Evolutionary conservation across 2,888 invertebrate species (phyloP).

Genomic region (Diaprepes abbreviatus): DNA sequence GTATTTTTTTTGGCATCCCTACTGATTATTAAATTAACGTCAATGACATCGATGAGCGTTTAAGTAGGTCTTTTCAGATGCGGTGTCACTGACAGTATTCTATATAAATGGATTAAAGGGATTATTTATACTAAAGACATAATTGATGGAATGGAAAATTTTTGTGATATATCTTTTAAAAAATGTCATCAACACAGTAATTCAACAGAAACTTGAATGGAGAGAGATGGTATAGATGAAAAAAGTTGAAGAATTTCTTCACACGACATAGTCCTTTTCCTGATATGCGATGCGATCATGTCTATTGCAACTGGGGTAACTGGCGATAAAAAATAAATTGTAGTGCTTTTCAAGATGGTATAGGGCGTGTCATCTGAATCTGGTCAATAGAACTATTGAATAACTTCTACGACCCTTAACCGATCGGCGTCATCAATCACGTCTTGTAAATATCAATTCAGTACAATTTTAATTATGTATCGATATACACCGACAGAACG

Average conservation of each 20-base stretch:
- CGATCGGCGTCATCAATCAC: too few species aligned
- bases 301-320: constrained; percentile 47
- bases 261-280: constrained; percentile 46
- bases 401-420: too few species aligned
- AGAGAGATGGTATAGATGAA: constrained; percentile 37
- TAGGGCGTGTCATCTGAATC: too few species aligned
- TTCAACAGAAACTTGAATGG: constrained; percentile 47
- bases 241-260: constrained; percentile 36
- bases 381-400: too few species aligned
- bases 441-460: too few species aligned
- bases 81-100: constrained; percentile 15
- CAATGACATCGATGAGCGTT: too few species aligned
- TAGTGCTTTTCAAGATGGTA: not conserved
- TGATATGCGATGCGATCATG: constrained; percentile 42
- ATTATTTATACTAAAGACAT: constrained; percentile 51
- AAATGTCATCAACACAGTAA: constrained; percentile 46
- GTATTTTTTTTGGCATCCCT: constrained; percentile 4
- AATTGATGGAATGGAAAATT: constrained; percentile 51
- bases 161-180: constrained; percentile 49
- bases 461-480: too few species aligned
- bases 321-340: constrained; percentile 22
- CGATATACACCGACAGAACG: too few species aligned
- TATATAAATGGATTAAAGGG: constrained; percentile 47
- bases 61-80: too few species aligned
- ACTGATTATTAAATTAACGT: too few species aligned